Base-by-base conservation (phyloP, 2,113 vertebrate species). In the Cisticola juncidis region DNA sequence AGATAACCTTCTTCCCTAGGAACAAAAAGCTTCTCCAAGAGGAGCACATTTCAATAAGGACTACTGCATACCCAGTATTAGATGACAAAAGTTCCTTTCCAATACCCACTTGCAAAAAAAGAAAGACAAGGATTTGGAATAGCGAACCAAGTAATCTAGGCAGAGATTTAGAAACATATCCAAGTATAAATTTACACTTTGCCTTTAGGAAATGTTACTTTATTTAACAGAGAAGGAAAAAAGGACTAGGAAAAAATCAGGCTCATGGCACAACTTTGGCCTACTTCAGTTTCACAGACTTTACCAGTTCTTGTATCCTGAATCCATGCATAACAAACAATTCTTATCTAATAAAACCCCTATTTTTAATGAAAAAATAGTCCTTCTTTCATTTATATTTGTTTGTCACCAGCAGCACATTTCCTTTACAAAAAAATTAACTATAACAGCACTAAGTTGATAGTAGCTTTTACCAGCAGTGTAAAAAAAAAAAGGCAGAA, bases 321-420 rank as follows among this genome's bases (percentile, higher is more conserved):
- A 79, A 85, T 68, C 58, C 18, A 47, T 42, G 23, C 36, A 65
- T 15, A 89, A 57, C 8, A 51, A 65, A 31, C 4, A 36, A 25
- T 36, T 45, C n/a, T 57, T 44, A 29, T 51, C 65, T 60, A 38
- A 74, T 31, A 58, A 72, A 42, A 25, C 0, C 0, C 0, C 2
- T 4, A 1, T 54, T 73, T 48, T 83, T 45, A 3, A n/a, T 48
- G 4, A 40, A 73, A 74, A 82, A 57, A 44, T 5, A 54, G 3
- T 40, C 18, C 13, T 88, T 70, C 17, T 33, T 92, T 31, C 31
- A 29, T 47, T 73, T 62, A 70, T 36, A 76, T 51, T 47, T 56
- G 24, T 51, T 42, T 47, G 33, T 29, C 48, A 64, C 31, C 18
- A 24, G 29, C 51, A 80, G 23, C 42, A 82, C 3, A 7, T 29